Percentiles rank a stretch among this genome's conserved stretches.
phyloP scores from a whole-genome alignment of 2,113 vertebrate genomes.

The Rhinolophus ferrumequinum region DNA sequence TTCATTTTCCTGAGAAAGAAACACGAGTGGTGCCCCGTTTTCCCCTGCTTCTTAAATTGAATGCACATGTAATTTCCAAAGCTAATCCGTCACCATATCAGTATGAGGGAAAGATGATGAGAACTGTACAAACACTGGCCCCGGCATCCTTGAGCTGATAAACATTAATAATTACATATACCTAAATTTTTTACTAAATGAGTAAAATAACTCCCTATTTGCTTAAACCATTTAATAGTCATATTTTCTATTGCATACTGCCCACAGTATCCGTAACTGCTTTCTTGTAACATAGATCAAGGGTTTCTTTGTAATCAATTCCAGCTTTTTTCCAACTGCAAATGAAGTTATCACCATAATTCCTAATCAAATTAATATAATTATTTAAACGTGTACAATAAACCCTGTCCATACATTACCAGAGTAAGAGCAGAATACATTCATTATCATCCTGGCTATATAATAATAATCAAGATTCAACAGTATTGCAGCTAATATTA shows the following conservation, averaged over 20 bases:
- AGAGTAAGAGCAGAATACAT: not conserved
- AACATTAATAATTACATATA: not conserved
- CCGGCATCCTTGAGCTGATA: not conserved
- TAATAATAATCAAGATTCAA: not conserved
- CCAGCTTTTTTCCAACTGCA: slow-evolving; percentile 4
- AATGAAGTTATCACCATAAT: not conserved
- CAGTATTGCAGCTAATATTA: not conserved
- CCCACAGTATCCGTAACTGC: not conserved
- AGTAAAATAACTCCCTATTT: not conserved
- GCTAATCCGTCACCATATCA: not conserved
- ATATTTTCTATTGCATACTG: not conserved
- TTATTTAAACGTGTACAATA: not conserved
- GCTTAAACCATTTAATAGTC: not conserved
- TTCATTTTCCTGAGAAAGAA: not conserved
- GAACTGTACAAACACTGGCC: not conserved
- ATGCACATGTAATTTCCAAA: not conserved
- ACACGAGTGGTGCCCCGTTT: not conserved
- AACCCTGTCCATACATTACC: not conserved
- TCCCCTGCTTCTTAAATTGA: not conserved
- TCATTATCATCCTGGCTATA: not conserved
- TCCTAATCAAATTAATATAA: not conserved
- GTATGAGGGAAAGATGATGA: not conserved
- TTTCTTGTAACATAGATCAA: not conserved
- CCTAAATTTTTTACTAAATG: not conserved
- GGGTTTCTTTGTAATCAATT: not conserved